phyloP scores from a whole-genome alignment of 2,113 vertebrate genomes.

The Phycodurus eques region DNA sequence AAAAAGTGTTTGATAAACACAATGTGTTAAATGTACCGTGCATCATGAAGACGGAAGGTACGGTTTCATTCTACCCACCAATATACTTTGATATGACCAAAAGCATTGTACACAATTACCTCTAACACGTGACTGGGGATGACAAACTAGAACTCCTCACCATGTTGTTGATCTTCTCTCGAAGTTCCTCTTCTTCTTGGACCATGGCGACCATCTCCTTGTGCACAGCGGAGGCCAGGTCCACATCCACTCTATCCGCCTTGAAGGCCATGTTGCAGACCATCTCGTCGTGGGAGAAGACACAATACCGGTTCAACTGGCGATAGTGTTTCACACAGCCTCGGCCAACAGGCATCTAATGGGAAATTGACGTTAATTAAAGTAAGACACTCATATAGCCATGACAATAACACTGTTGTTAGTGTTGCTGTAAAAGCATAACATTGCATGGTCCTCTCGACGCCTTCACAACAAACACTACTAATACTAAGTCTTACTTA shows the following conservation, averaged over 20 bases:
- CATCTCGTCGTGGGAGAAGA: slow-evolving; percentile 98
- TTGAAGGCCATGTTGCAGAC: slow-evolving; percentile 92
- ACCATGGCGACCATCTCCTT: slow-evolving; percentile 88
- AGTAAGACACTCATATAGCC: background rate
- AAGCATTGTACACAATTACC: background rate
- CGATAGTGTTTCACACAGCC: slow-evolving; percentile 92
- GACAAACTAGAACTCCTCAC: slow-evolving; percentile 68
- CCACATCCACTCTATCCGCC: slow-evolving; percentile 81
- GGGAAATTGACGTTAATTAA: background rate
- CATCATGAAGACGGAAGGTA: background rate
- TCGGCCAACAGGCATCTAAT: slow-evolving; percentile 87
- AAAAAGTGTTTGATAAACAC: background rate
- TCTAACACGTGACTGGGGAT: background rate
- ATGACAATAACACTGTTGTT: background rate
- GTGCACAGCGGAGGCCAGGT: slow-evolving; percentile 83
- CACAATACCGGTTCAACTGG: slow-evolving; percentile 88
- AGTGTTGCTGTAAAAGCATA: background rate
- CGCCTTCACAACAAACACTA: background rate
- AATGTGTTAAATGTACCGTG: background rate
- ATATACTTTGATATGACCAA: background rate
- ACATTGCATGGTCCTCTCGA: background rate
- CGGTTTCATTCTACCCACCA: background rate
- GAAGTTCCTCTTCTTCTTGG: slow-evolving; percentile 79
- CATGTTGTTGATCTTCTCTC: slow-evolving; percentile 81
- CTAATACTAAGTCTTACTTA: background rate